phyloP scores from a whole-genome alignment of 1,140 invertebrate genomes.

The Ephestia elutella region DNA sequence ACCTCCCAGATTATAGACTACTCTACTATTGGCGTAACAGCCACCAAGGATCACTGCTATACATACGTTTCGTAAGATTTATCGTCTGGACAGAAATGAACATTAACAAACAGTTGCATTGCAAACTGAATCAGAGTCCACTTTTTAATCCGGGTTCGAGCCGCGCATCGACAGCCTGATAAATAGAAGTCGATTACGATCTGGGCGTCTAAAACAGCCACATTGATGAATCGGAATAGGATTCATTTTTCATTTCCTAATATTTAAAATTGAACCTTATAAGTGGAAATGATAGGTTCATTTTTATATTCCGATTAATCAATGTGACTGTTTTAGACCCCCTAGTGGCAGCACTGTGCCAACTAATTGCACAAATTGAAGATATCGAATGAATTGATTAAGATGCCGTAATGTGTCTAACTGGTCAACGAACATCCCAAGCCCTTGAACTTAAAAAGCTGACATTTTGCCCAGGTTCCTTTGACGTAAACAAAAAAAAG shows the following conservation, averaged over 20 bases:
- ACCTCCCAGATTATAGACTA: neutral
- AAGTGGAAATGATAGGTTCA: too few species aligned
- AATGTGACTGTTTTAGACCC: too few species aligned
- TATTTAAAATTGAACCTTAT: too few species aligned
- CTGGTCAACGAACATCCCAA: too few species aligned
- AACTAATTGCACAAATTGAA: slow-evolving; percentile 1
- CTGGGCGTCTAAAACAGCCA: too few species aligned
- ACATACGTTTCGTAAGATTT: neutral
- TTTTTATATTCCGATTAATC: too few species aligned
- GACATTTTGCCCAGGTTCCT: too few species aligned
- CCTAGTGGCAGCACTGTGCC: neutral
- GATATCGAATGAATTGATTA: neutral
- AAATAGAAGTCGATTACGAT: neutral
- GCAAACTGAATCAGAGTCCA: neutral
- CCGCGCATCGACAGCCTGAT: neutral
- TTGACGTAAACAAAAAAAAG: too few species aligned
- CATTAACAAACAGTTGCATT: neutral
- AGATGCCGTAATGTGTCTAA: neutral
- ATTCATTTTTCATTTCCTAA: too few species aligned
- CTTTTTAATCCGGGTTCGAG: neutral
- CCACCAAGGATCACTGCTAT: neutral
- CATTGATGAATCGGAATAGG: too few species aligned
- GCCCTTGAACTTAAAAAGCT: too few species aligned
- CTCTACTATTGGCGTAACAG: neutral
- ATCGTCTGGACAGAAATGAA: neutral